These are phyloP conservation scores for Riptortus pedestris DNA, from an alignment of 1,140 invertebrate species.

Conservation along the genomic window DNA sequence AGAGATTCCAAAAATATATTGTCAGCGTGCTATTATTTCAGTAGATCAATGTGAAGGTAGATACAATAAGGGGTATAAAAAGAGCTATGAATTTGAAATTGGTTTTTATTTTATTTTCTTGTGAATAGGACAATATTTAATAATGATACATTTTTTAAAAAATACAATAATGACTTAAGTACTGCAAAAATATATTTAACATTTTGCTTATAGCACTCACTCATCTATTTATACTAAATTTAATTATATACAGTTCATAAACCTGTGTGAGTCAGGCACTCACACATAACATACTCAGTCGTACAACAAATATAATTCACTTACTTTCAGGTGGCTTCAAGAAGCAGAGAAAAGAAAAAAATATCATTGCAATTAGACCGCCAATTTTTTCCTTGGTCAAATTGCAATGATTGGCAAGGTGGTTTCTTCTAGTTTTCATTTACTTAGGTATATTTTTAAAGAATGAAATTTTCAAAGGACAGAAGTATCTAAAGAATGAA, in stretches of 20 bases:
- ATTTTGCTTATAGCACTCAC: conserved; percentile 3
- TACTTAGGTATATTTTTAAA: too few relatives aligned
- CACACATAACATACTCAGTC: neutral
- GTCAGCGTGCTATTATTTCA: too few relatives aligned
- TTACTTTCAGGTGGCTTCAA: conserved; percentile 21
- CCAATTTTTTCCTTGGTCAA: neutral
- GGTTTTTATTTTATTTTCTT: neutral
- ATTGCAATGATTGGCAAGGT: neutral
- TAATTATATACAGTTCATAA: neutral
- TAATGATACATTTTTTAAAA: conserved; percentile 21
- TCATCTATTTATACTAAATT: conserved; percentile 2
- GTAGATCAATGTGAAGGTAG: too few relatives aligned
- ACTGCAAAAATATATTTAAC: conserved; percentile 25
- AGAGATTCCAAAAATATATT: too few relatives aligned
- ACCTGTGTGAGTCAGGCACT: neutral
- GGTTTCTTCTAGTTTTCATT: too few relatives aligned
- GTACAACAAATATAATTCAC: neutral
- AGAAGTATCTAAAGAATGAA: neutral
- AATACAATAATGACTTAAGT: conserved; percentile 19
- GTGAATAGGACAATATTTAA: neutral
- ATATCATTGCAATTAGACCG: conserved; percentile 4
- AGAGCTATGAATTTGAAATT: too few relatives aligned
- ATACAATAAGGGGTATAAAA: too few relatives aligned
- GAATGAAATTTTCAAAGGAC: neutral
- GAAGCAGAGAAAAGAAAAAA: conserved; percentile 21